phyloP scores from a whole-genome alignment of 1,140 invertebrate species.

The Dinoponera quadriceps region DNA sequence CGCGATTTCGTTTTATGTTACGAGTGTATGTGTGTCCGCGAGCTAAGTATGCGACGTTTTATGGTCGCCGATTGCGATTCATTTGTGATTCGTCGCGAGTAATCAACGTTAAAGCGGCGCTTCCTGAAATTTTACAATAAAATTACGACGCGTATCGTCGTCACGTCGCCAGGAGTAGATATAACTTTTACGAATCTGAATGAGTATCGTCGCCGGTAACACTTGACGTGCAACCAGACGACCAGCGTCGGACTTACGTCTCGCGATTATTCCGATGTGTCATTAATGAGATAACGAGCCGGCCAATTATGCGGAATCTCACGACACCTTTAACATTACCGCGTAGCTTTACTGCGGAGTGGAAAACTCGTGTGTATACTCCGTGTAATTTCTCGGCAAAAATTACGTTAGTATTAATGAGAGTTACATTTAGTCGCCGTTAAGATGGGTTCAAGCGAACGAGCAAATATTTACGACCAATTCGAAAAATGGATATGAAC shows the following conservation, averaged over 20 bases:
- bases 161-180: too few species aligned
- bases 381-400: not conserved
- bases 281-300: slow-evolving; percentile 15
- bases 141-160: not conserved
- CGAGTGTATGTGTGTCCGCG: not conserved
- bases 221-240: not conserved
- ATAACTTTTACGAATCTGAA: slow-evolving; percentile 13
- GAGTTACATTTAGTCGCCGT: too few species aligned
- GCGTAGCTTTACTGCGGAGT: not conserved
- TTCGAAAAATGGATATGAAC: too few species aligned
- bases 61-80: not conserved
- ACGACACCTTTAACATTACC: not conserved
- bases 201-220: not conserved
- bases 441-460: too few species aligned
- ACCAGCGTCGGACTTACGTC: not conserved
- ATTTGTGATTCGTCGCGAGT: not conserved
- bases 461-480: too few species aligned
- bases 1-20: not conserved
- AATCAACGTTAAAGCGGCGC: not conserved
- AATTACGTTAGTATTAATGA: slow-evolving; percentile 2
- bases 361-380: not conserved
- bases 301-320: slow-evolving; percentile 5
- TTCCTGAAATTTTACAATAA: slow-evolving; percentile 19
- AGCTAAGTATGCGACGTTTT: too few species aligned
- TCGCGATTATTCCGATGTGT: slow-evolving; percentile 6